Evolutionary conservation across 2,888 invertebrate genomes (phyloP), one percentile per base, ranked within the genome.

Genomic region (Sturmia bella): DNA sequence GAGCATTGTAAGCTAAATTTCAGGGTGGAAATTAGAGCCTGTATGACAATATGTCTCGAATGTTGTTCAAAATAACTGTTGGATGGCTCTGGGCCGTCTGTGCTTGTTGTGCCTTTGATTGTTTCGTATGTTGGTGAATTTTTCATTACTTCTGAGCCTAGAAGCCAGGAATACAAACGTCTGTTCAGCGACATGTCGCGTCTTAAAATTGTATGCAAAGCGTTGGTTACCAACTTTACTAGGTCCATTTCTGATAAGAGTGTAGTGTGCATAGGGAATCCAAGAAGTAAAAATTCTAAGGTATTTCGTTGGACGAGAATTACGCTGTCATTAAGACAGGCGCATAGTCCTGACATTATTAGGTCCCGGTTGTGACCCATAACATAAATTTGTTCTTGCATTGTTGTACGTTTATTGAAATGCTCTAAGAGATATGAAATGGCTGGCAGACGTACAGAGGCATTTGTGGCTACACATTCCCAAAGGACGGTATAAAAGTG

Each of bases 171-270:
- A 90, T 95, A 97, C 37, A 97, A 91, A 39, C 97, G 93, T 84
- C 95, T 93, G 89, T 98, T 98, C 13, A 98, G 92, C 32, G 97
- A 97, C 96, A 97, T 97, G 89, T 98, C 97, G 80, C 98, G 92
- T 52, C 97, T 92, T 61, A 97, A 91, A 83, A 98, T 95, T 6
- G 94, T 94, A 48, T 93, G 92, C 66, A 97, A 91, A 27, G 95
- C 94, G 74, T 96, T 94, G 24, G 95, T 95, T 7, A 96, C 94
- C 82, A 96, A 91, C 72, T 93, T 92, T 59, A 95, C 93, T 92
- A 95, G 93, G 88, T 96, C 96, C 9, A 93, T 91, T 85, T 93
- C 92, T 13, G 92, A 90, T 61, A 95, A 92, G 87, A 95, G 95
- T 80, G 93, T 94, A 87, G 95, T 95, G 87, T 96, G 95, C 92